phyloP scores from a whole-genome alignment of 2,797 vertebrate species.

The Hypotaenidia okinawae region DNA sequence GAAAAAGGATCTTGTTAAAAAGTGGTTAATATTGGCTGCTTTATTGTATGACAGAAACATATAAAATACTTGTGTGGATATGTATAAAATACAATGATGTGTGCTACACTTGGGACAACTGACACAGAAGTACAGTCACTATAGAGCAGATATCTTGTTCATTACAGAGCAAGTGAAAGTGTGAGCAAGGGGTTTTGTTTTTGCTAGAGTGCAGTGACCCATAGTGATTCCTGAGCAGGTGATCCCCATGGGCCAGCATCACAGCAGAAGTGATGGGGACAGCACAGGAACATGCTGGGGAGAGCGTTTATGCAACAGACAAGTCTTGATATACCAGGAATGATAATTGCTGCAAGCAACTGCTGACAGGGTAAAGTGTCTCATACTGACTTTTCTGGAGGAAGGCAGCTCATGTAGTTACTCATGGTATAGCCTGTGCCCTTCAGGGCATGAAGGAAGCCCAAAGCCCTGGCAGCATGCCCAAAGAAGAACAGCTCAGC shows the following conservation, averaged over 20 bases:
- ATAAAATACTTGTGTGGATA: rapidly evolving
- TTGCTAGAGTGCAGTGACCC: not conserved
- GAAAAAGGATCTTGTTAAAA: not conserved
- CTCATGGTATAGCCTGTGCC: not conserved
- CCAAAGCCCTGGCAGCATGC: not conserved
- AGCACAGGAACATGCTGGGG: not conserved
- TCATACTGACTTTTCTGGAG: not conserved
- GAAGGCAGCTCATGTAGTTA: not conserved
- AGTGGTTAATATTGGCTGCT: not conserved
- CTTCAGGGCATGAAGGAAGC: not conserved
- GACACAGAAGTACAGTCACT: not conserved
- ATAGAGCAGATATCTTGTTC: not conserved
- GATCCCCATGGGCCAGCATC: not conserved
- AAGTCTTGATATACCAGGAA: not conserved
- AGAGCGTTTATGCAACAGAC: not conserved
- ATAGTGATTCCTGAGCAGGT: not conserved
- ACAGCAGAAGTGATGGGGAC: rapidly evolving
- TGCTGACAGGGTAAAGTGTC: not conserved
- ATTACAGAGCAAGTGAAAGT: not conserved
- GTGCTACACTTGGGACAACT: not conserved
- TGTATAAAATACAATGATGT: not conserved
- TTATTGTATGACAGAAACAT: not conserved
- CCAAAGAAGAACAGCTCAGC: not conserved
- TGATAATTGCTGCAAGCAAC: not conserved
- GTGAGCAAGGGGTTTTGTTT: not conserved